phyloP scores from a whole-genome alignment of 2,888 invertebrate genomes.

The Limnephilus marmoratus region DNA sequence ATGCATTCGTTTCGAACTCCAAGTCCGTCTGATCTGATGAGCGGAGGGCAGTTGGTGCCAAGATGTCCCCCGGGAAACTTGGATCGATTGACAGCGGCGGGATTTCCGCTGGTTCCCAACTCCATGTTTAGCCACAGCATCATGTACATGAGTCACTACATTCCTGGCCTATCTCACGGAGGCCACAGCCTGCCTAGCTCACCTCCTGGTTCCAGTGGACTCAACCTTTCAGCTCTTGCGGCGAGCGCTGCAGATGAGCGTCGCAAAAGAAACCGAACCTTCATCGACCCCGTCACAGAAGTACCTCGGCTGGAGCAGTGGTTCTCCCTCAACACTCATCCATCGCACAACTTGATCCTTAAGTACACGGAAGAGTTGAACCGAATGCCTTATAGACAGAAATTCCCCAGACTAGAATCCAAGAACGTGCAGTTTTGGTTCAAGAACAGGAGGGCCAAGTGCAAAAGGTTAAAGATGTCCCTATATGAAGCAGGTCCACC shows the following conservation, averaged over 20 bases:
- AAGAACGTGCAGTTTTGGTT: slow-evolving; percentile 99
- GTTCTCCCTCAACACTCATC: slow-evolving; percentile 99
- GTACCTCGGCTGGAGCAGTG: slow-evolving; percentile 96
- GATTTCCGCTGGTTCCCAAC: slow-evolving; percentile 89
- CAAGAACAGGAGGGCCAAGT: slow-evolving; percentile 98
- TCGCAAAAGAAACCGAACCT: slow-evolving; percentile 96
- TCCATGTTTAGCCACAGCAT: slow-evolving; percentile 93
- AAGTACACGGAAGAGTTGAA: slow-evolving; percentile 99
- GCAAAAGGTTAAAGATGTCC: slow-evolving; percentile 96
- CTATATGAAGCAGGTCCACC: slow-evolving; percentile 86
- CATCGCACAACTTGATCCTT: slow-evolving; percentile 97
- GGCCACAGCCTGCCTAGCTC: slow-evolving; percentile 75
- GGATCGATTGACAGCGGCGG: slow-evolving; percentile 73
- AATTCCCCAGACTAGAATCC: slow-evolving; percentile 98
- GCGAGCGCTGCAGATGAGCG: slow-evolving; percentile 86
- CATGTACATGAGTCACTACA: slow-evolving; percentile 95
- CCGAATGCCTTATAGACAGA: slow-evolving; percentile 97
- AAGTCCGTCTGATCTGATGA: slow-evolving; percentile 66
- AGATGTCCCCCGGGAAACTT: slow-evolving; percentile 69
- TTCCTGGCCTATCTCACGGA: slow-evolving; percentile 78
- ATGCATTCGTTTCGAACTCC: slow-evolving; percentile 67
- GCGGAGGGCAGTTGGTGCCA: slow-evolving; percentile 68
- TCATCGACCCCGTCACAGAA: slow-evolving; percentile 99
- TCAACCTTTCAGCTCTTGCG: slow-evolving; percentile 81
- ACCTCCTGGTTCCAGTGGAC: slow-evolving; percentile 78